Percentiles rank a stretch among this genome's conserved stretches.
Conservation (phyloP, 2,797 vertebrate genomes). For the Linurgus olivaceus region DNA sequence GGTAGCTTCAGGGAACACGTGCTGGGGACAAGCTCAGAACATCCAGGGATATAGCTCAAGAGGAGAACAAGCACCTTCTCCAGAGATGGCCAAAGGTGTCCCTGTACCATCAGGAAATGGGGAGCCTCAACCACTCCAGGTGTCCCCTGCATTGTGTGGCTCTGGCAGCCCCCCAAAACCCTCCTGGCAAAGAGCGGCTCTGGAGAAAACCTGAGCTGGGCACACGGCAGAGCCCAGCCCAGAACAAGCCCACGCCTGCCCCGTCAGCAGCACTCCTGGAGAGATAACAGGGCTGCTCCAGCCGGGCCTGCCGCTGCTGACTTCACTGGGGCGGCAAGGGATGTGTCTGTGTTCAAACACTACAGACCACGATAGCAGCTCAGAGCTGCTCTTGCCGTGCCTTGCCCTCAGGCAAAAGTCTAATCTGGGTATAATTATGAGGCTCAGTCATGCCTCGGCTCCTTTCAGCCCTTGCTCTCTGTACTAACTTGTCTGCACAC, state of each 20-base stretch:
- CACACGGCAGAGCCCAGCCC: neutral
- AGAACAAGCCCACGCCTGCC: neutral
- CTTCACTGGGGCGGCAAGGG: neutral
- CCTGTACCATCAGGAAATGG: neutral
- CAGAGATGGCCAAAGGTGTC: neutral
- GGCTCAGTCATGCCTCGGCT: constrained; percentile 15
- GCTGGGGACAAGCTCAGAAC: neutral
- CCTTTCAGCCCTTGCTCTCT: neutral
- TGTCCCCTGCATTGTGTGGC: neutral
- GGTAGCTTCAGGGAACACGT: neutral
- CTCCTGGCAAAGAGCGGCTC: neutral
- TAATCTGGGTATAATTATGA: constrained; percentile 53
- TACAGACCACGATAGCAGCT: neutral
- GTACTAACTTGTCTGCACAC: constrained; percentile 28
- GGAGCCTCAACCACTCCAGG: neutral
- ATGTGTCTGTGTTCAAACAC: neutral
- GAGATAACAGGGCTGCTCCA: neutral
- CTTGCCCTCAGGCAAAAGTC: constrained; percentile 14
- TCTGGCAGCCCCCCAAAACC: neutral
- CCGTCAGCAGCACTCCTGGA: neutral
- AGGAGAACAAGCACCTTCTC: neutral
- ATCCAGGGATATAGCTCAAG: accelerated
- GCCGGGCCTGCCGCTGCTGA: neutral
- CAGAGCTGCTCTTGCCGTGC: constrained; percentile 34
- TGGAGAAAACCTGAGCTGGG: neutral